phyloP scores from a whole-genome alignment of 2,888 invertebrate species.

The Agrotis exclamationis region DNA sequence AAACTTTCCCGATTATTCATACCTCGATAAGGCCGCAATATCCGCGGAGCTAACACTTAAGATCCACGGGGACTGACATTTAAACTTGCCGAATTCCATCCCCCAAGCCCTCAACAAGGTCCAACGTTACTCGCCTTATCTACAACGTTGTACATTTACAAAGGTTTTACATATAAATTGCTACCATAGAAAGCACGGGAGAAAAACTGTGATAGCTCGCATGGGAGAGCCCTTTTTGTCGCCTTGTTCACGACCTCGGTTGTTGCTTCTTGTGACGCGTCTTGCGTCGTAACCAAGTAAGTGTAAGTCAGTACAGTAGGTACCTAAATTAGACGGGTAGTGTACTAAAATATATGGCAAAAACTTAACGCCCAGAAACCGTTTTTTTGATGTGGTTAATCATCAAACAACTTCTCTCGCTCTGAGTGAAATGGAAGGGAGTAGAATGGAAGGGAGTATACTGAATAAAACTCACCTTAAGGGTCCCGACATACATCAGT shows the following conservation, averaged over 20 bases:
- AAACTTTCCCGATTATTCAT: slow-evolving; percentile 57
- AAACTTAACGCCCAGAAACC: no score
- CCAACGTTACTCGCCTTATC: slow-evolving; percentile 72
- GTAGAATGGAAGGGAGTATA: no score
- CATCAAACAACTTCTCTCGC: no score
- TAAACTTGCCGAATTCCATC: slow-evolving; percentile 65
- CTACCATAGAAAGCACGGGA: slow-evolving; percentile 78
- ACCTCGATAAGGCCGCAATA: slow-evolving; percentile 62
- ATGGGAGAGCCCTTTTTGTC: slow-evolving; percentile 73
- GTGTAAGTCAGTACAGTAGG: no score
- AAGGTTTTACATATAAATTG: slow-evolving; percentile 85
- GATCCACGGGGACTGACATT: slow-evolving; percentile 60
- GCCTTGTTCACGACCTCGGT: not conserved
- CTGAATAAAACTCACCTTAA: no score
- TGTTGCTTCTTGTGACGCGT: not conserved
- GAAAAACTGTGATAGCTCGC: slow-evolving; percentile 78
- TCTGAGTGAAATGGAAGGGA: no score
- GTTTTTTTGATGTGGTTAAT: no score
- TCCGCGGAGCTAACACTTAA: slow-evolving; percentile 50
- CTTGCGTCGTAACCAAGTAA: no score
- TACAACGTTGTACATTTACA: slow-evolving; percentile 76
- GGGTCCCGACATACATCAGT: no score
- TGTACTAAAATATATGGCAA: no score
- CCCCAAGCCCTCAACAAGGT: slow-evolving; percentile 54
- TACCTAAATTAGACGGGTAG: no score